Base-by-base conservation (phyloP, 2,113 vertebrate genomes). In the Xyliphius kryptos region DNA sequence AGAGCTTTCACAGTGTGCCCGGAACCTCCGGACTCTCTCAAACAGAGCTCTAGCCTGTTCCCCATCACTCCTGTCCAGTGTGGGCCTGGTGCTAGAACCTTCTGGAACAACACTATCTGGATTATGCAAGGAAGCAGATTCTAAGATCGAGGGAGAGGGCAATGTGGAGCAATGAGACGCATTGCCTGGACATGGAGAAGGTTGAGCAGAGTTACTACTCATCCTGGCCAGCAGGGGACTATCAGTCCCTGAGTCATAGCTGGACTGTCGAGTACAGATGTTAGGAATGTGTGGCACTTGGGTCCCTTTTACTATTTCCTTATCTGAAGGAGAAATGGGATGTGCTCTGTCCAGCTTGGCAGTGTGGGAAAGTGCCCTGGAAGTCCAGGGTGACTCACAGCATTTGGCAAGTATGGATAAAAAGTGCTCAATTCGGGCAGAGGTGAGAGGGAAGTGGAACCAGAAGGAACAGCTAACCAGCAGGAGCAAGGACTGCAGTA, bases 381-480 rank as follows among this genome's bases (percentile, higher is more conserved):
- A 87, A 0, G 90, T 91, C 89, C 90, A 91, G 6, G 87, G 90
- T 0, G 87, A 91, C 73, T 91, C 89, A 5, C 86, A 87, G 56
- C 89, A 91, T 72, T 91, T 91, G 21, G 75, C 81, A 56, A 91
- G 74, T 61, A 91, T 84, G 62, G 84, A 67, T 38, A 90, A 69
- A 70, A 91, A 91, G 56, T 89, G 89, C 59, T 91, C 89, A 1
- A 91, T 81, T 57, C 88, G 87, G 17, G 90, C 84, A 0, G 88
- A 89, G 1, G 88, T 90, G 72, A 83, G 86, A 0, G 90, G 90
- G 61, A 89, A 89, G 66, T 86, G 86, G 66, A 91, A 86, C 89
- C 89, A 91, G 79, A 91, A 91, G 71, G 86, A 88, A 50, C 87
- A 85, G 11, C 86, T 83, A 68, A 85, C 85, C 8, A 89, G 74